Evolutionary conservation across 1,140 invertebrate species (phyloP), one percentile per base, ranked within the genome.

Genomic region (Odontomachus brunneus): DNA sequence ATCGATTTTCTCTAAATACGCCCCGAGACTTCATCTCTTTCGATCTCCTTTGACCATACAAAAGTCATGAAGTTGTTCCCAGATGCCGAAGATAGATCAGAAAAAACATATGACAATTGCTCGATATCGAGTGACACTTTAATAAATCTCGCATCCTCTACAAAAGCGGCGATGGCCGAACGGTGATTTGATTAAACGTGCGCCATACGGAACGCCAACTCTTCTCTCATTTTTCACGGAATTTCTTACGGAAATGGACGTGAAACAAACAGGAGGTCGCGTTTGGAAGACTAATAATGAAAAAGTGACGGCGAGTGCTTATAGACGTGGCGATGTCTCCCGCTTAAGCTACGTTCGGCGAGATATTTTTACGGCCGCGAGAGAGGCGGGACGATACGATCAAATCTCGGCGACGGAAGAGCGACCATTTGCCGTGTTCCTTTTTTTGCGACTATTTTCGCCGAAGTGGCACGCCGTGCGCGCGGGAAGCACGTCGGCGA

Each of bases 331-430:
- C 3, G 26, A 51, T 9, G 51, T 1, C 38, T 3, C 0, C 9
- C 38, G n/a, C 17, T 78, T 69, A 17, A 3, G 49, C 67, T 66
- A 53, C 22, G 3, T 17, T 24, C 15, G 49, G 14, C 65, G 33
- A 48, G 33, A 69, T 69, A 57, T 67, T 57, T 44, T 44, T 7
- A 51, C 22, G 1, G 51, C 11, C 22, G n/a, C n/a, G n/a, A n/a
- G n/a, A n/a, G 26, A 51, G n/a, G 22, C 38, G 33, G 67, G 22
- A 12, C 29, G 11, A n/a, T n/a, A 57, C n/a, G 53, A 69, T 57
- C 63, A 69, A 80, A 80, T 80, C 33, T 69, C 51, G 29, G 71
- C 29, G 12, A 44, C 44, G 66, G 12, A 12, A 67, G 33, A 69
- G 29, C 22, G 65, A 69, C 75, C 19, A 57, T 80, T 57, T 55